Base-by-base conservation (phyloP, 1,140 invertebrate genomes). In the Wiebesia pumilae region DNA sequence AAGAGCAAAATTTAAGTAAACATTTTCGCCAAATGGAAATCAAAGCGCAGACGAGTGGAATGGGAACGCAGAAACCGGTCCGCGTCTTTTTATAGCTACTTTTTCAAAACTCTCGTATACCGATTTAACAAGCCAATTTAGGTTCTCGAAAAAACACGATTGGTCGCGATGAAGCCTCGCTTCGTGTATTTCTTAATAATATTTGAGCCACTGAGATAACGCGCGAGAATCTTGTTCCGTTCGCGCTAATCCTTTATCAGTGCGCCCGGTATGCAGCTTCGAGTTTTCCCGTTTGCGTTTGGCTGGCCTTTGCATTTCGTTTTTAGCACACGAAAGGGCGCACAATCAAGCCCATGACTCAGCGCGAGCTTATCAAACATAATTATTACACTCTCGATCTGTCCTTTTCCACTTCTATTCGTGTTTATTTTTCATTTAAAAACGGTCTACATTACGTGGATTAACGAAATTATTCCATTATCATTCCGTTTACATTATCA, bases 1-100 rank as follows among this genome's bases (percentile, higher is more conserved):
- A 62, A 62, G 58, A 62, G 58, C 58, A 27, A 62, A 62, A 62
- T 19, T 65, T 89, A 89, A 90, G 87, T 89, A 90, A 90, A 90
- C 88, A 89, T 83, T 81, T 87, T 83, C 43, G 87, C 87, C 84
- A 88, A 89, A 88, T 62, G 58, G 24, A 62, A 62, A 62, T 62
- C 58, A 62, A 62, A 62, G 24, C 27, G 24, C 89, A 81, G 21
- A 3, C 58, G 10, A 62, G 58, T 27, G 58, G 83, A 67, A 78
- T 62, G 85, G 54, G 43, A 87, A 79, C 84, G 85, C 81, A 86
- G 81, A 33, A 85, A 89, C 88, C 88, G 87, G 87, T 89, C 84
- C 62, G 35, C 35, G 10, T n/a, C 65, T 83, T 2, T 73, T 6
- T 43, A 40, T 27, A 24, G 47, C 21, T 10, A 27, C 27, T n/a